Evolutionary conservation across 2,797 vertebrate species (phyloP), one percentile per base, ranked within the genome.

Genomic region (Propithecus perrieri): DNA sequence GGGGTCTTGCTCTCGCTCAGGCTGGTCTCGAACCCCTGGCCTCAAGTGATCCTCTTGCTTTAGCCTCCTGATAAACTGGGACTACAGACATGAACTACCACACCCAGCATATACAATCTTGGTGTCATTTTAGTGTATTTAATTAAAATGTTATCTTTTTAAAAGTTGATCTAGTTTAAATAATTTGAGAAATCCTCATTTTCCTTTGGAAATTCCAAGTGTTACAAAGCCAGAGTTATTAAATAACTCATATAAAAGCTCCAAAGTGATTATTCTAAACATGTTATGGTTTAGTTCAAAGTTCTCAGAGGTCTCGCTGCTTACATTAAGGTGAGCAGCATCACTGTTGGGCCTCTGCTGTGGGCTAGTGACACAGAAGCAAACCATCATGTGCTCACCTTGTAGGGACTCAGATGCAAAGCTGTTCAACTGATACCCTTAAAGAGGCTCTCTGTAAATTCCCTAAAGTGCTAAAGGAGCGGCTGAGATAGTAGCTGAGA

Each of bases 91-190:
- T 9, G n/a, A 63, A 67, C 33, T 65, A 65, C 6, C 63, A 65
- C 5, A 17, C 7, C 33, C 63, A 65, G 33, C 7, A 65, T 85
- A 91, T 7, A 87, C 38, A 81, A 57, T 85, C 55, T 67, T 92
- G 11, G 15, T 24, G 14, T 72, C 41, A 86, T 78, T 93, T 79
- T 90, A 33, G 22, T 65, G 41, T n/a, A 71, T 22, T 85, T 93
- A 94, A 92, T 89, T 78, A 76, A 78, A 84, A 84, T 71, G 12
- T 24, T 80, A 84, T 83, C 35, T 94, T 97, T 48, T 24, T 72
- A 79, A 48, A 65, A 92, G 78, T 13, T 83, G 30, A 85, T 72
- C 38, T 80, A 92, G 86, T 48, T 79, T 61, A 76, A 88, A 76
- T 84, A 90, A 84, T 69, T 57, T 67, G 48, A 91, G 33, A 81